Conservation (phyloP, 2,888 invertebrate species). For the Cephus rjabovi region DNA sequence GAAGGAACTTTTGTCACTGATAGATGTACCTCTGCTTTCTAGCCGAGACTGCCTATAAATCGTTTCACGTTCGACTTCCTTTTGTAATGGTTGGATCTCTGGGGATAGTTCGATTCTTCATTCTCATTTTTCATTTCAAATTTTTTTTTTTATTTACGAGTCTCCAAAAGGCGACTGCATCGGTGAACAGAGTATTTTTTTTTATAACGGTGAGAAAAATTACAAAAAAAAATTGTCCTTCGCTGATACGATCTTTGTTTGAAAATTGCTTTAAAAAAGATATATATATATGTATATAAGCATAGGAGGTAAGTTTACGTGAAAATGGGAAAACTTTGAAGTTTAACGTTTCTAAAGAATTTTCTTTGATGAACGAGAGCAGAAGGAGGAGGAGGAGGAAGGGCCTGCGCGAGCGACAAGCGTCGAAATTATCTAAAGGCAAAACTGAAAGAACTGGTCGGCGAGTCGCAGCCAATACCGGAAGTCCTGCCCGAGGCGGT, state of each 20-base stretch:
- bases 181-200: neutral
- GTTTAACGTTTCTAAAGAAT: conserved; percentile 1
- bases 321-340: conserved; percentile 4
- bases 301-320: neutral
- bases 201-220: neutral
- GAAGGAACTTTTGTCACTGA: neutral
- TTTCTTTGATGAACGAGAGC: neutral
- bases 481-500: conserved; percentile 33
- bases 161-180: neutral
- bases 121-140: neutral
- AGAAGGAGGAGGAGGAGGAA: conserved; percentile 16
- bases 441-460: conserved; percentile 32
- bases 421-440: conserved; percentile 23
- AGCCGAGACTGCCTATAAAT: neutral
- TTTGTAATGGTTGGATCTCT: neutral
- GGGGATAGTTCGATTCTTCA: neutral
- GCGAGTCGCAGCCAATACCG: conserved; percentile 32
- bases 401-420: conserved; percentile 20
- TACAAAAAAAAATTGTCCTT: too few species aligned
- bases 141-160: neutral
- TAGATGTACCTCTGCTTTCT: neutral
- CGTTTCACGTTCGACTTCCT: neutral
- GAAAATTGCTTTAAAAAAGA: neutral
- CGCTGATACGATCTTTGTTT: too few species aligned
- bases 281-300: neutral